Evolutionary conservation across 2,888 invertebrate genomes (phyloP), one percentile per base, ranked within the genome.

Genomic region (Spilosoma lubricipeda): DNA sequence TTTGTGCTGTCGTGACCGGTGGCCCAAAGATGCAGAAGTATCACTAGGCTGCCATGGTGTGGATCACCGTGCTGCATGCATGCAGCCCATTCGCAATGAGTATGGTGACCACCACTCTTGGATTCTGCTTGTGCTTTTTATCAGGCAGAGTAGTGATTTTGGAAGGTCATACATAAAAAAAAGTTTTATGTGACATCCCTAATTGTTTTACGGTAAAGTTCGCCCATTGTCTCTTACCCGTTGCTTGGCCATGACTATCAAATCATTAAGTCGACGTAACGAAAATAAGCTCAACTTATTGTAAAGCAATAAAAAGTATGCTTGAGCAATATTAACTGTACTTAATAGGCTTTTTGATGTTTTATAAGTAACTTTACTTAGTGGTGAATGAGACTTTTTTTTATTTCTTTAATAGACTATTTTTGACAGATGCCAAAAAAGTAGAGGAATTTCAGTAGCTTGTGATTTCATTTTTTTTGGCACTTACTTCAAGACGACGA

Each of bases 211-310:
- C 83, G 85, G 85, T 87, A 87, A 85, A 88, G 86, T 88, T 87
- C 83, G 82, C 82, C 89, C 87, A 89, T 90, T 90, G 89, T 90
- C 86, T 87, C 82, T 65, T 71, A 80, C 73, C 77, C 83, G 79
- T 81, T 84, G 83, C 72, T 82, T 80, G 82, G 79, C 78, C 80
- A 82, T 78, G 78, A 76, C 81, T 83, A 76, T 71, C 73, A 75
- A 68, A 75, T 75, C 81, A 83, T 85, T 84, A 83, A 70, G 63
- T 72, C 64, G 59, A 71, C 67, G 67, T 83, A 79, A 77, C 74
- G 75, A 76, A 80, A 80, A 82, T 76, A 72, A 77, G 80, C 75
- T 76, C 65, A 67, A 71, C 74, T n/a, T n/a, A 70, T 74, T 76
- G 72, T 76, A 73, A 74, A 78, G 52, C 36, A 74, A 72, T 70